Evolutionary conservation across 92 coral and sea anemone species (phyloP), one percentile per base, ranked within the genome.

Genomic region (Palythoa grandis): DNA sequence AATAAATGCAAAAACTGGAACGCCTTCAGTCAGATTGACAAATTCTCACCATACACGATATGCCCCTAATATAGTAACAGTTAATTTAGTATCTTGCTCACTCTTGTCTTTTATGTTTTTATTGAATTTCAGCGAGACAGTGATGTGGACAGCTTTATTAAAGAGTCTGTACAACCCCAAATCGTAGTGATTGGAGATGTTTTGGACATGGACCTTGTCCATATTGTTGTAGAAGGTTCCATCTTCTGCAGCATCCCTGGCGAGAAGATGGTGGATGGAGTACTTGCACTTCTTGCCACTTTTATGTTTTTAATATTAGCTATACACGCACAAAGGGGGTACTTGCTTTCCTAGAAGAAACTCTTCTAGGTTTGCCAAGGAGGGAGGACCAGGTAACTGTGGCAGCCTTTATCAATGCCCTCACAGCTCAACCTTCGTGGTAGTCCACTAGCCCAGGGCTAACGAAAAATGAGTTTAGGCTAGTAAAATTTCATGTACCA

Each of bases 301-400:
- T 72, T 73, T 40, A 40, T 40, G 6, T 40, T 40, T 40, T 40
- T 73, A 73, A 73, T 11, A 73, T 72, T 15, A 73, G 52, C 52
- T 73, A 73, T 14, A 73, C 78, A 7, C 52, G 3, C 11, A 15
- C 53, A 3, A 73, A 73, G 53, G 7, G 53, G 24, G 24, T 35
- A 16, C 52, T 73, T 73, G 53, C 53, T 17, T 35, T 73, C 78
- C 78, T 73, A 25, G 78, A 73, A 73, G 54, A 73, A 37, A 73
- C 15, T 2, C 78, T 73, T n/a, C 3, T 73, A 10, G 78, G 78
- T 14, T 6, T 72, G 78, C 78, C 53, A 15, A 8, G 53, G 24
- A 52, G 52, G 6, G 23, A 10, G 22, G 52, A 19, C 11, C 70
- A 65, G 29, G 35, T 65, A 65, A 17, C 29, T n/a, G 11, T 65